phyloP scores from a whole-genome alignment of 2,113 vertebrate species.

The Cacatua alba region DNA sequence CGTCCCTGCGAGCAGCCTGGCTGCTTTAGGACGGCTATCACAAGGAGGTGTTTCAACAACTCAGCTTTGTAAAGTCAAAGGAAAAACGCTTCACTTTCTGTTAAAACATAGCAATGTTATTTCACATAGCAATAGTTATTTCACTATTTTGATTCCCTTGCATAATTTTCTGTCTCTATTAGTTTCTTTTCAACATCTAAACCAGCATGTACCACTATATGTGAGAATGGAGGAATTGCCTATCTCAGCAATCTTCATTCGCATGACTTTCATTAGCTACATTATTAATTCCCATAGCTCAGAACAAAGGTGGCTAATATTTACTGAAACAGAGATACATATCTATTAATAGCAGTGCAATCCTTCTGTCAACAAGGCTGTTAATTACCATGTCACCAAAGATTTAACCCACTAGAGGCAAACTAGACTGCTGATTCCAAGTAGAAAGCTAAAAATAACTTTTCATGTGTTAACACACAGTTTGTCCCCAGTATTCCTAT shows the following conservation, averaged over 20 bases:
- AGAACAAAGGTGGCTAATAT: background rate
- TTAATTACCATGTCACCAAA: background rate
- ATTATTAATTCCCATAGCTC: background rate
- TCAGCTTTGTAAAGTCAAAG: rapidly evolving
- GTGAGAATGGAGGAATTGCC: background rate
- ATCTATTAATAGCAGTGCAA: background rate
- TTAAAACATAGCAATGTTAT: background rate
- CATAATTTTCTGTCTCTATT: background rate
- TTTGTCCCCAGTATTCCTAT: background rate
- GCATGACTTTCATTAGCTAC: background rate
- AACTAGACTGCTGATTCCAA: background rate
- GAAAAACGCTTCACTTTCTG: background rate
- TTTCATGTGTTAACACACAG: background rate
- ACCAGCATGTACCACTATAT: background rate
- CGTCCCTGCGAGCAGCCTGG: background rate
- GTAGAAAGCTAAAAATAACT: background rate
- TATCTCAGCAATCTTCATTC: background rate
- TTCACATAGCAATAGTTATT: background rate
- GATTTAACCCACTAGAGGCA: background rate
- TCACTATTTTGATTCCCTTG: background rate
- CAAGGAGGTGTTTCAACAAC: background rate
- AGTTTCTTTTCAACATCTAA: background rate
- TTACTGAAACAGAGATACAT: background rate
- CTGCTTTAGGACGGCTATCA: background rate
- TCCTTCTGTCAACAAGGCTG: background rate